Evolutionary conservation across 2,888 invertebrate species (phyloP).

Genomic region (Villa cingulata): DNA sequence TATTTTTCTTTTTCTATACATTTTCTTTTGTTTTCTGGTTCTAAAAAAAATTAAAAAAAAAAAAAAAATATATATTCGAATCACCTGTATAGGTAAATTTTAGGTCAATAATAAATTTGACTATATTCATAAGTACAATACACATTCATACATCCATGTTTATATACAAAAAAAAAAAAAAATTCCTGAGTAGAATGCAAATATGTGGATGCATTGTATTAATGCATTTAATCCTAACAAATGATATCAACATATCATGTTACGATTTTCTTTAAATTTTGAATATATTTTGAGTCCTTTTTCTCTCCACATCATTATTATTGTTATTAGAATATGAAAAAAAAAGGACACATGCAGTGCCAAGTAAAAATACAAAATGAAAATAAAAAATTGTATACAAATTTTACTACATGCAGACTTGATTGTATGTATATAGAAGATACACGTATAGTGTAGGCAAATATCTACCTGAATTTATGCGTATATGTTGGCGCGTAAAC

Average conservation of each 20-base stretch:
- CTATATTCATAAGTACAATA: neutral
- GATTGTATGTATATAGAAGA: too few species aligned
- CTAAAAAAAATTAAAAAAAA: neutral
- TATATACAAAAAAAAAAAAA: too few species aligned
- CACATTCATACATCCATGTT: too few species aligned
- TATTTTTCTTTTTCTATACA: neutral
- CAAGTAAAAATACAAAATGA: conserved; percentile 11
- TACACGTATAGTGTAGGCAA: too few species aligned
- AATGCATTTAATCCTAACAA: conserved; percentile 2
- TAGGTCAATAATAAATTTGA: neutral
- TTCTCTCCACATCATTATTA: neutral
- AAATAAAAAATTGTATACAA: too few species aligned
- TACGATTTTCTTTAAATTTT: conserved; percentile 10
- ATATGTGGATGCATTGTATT: neutral
- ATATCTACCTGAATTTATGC: too few species aligned
- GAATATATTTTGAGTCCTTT: too few species aligned
- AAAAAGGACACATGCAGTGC: conserved; percentile 3
- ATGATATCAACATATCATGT: conserved; percentile 12
- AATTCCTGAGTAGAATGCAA: too few species aligned
- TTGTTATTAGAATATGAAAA: neutral
- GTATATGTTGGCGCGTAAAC: too few species aligned
- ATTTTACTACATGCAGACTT: neutral
- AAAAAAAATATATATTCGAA: neutral
- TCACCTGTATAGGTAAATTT: conserved; percentile 8
- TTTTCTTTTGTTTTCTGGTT: neutral